Conservation (phyloP, 2,797 vertebrate species). For the Amphiprion clarkii region DNA sequence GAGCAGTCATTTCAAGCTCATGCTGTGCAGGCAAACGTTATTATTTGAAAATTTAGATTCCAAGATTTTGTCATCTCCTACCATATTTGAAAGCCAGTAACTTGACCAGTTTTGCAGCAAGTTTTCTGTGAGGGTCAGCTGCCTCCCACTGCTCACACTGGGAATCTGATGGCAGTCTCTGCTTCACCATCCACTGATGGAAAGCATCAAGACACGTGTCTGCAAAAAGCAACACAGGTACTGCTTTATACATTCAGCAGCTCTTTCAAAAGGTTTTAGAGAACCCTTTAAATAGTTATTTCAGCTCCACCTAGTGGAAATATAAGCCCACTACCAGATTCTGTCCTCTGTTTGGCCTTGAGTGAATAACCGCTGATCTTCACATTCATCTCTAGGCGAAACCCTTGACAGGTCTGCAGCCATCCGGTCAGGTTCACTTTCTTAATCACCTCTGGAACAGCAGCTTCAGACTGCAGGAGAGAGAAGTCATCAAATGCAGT, state of each 20-base stretch:
- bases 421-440: constrained; percentile 79
- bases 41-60: background rate
- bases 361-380: constrained; percentile 66
- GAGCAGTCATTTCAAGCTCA: background rate
- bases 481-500: constrained; percentile 5
- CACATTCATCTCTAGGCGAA: constrained; percentile 69
- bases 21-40: background rate
- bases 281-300: background rate
- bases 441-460: constrained; percentile 73
- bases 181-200: constrained; percentile 53
- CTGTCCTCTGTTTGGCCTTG: constrained; percentile 20
- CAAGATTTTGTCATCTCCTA: constrained; percentile 42
- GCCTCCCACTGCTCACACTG: constrained; percentile 76
- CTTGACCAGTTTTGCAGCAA: constrained; percentile 65
- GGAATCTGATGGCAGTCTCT: constrained; percentile 4
- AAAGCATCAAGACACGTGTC: constrained; percentile 72
- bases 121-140: constrained; percentile 55
- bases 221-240: constrained; percentile 35
- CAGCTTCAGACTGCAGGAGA: constrained; percentile 65
- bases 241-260: background rate
- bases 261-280: background rate
- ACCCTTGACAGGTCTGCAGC: constrained; percentile 77
- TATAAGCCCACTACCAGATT: constrained; percentile 66
- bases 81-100: constrained; percentile 74
- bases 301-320: constrained; percentile 69